phyloP scores from a whole-genome alignment of 2,888 invertebrate species.

The Punctoribates punctum region DNA sequence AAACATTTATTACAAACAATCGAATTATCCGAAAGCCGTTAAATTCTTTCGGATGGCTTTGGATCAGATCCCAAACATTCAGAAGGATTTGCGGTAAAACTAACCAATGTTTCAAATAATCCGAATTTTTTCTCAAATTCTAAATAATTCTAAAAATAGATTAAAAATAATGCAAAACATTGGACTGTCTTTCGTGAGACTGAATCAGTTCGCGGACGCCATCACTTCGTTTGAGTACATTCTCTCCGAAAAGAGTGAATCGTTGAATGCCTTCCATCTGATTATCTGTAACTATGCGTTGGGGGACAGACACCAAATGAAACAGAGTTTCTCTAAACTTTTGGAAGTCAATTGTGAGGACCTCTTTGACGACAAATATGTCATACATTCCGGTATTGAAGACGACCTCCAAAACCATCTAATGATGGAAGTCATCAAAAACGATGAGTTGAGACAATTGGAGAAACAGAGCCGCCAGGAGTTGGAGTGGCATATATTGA shows the following conservation, averaged over 20 bases:
- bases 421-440: conserved; percentile 65
- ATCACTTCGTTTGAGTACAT: conserved; percentile 95
- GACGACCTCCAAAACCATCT: conserved; percentile 35
- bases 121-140: conserved; percentile 1
- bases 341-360: conserved; percentile 76
- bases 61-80: conserved; percentile 85
- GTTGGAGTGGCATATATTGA: conserved; percentile 76
- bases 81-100: conserved; percentile 77
- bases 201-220: conserved; percentile 95
- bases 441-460: conserved; percentile 69
- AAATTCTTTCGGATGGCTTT: conserved; percentile 98
- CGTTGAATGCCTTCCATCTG: conserved; percentile 76
- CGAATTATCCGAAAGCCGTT: conserved; percentile 83
- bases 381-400: background rate
- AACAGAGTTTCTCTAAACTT: conserved; percentile 81
- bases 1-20: conserved; percentile 92
- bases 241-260: conserved; percentile 81
- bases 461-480: conserved; percentile 67
- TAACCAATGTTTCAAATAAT: background rate
- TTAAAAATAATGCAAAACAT: conserved; percentile 98
- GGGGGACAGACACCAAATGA: conserved; percentile 87
- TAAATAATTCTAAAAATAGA: conserved; percentile 52
- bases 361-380: conserved; percentile 52
- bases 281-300: conserved; percentile 83
- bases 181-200: conserved; percentile 84